Conservation (phyloP, 2,888 invertebrate species). For the Phania funesta region DNA sequence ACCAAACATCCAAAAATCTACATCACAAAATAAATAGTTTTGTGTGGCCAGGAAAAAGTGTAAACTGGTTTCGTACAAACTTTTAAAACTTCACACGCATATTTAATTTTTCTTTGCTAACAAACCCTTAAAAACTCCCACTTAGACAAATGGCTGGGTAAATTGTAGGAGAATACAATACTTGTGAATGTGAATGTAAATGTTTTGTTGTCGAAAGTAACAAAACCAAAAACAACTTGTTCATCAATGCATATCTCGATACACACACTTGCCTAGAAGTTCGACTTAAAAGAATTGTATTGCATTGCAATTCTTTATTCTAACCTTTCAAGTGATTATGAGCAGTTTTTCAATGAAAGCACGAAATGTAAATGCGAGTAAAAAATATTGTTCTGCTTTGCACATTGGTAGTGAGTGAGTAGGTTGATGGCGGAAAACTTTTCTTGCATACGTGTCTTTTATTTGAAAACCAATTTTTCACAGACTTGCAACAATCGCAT, state of each 20-base stretch:
- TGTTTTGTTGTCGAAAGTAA: neutral
- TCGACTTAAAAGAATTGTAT: constrained; percentile 27
- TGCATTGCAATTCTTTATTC: constrained; percentile 50
- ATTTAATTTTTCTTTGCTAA: constrained; percentile 15
- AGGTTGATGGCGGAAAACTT: constrained; percentile 36
- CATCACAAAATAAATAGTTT: neutral
- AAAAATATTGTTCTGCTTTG: neutral
- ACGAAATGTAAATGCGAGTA: neutral
- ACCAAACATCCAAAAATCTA: no score
- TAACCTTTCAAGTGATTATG: constrained; percentile 52
- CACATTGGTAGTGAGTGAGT: constrained; percentile 11
- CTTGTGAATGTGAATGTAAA: neutral
- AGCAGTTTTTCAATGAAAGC: constrained; percentile 43
- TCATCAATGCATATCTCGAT: neutral
- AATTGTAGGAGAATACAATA: neutral
- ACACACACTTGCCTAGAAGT: neutral
- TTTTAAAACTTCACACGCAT: neutral
- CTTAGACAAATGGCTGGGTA: neutral
- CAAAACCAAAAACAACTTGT: neutral
- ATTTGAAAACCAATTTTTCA: neutral
- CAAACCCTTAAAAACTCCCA: neutral
- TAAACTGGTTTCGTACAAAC: neutral
- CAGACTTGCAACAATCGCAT: neutral
- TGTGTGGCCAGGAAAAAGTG: neutral
- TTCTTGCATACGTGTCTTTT: neutral